Conservation (phyloP, 1,140 invertebrate species). For the Sinonovacula constricta region DNA sequence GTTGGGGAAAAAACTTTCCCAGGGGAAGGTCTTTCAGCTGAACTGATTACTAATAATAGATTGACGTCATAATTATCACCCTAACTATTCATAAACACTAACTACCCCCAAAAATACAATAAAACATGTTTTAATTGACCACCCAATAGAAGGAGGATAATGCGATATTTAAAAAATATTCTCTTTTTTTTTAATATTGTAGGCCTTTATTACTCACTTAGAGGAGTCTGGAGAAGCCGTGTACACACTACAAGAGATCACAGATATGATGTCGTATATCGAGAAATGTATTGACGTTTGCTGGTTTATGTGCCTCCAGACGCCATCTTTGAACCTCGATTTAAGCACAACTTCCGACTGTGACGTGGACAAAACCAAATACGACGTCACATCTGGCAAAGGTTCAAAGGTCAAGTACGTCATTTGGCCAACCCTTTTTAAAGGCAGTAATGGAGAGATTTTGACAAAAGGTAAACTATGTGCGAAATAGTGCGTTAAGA, state of each 20-base stretch:
- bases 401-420: conserved; percentile 41
- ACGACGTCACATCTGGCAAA: conserved; percentile 40
- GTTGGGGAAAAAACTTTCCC: too few relatives aligned
- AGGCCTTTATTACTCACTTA: conserved; percentile 35
- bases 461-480: conserved; percentile 29
- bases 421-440: conserved; percentile 37
- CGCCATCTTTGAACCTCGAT: conserved; percentile 24
- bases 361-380: conserved; percentile 40
- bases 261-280: conserved; percentile 42
- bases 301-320: conserved; percentile 31
- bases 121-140: too few relatives aligned
- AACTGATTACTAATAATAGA: too few relatives aligned
- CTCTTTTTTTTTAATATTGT: too few relatives aligned
- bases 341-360: conserved; percentile 16
- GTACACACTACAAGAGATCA: conserved; percentile 37
- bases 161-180: too few relatives aligned
- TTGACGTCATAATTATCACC: too few relatives aligned
- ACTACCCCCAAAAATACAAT: too few relatives aligned
- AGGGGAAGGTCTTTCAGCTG: too few relatives aligned
- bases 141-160: too few relatives aligned
- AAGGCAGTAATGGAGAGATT: conserved; percentile 5
- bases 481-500: too few relatives aligned
- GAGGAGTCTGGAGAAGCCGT: conserved; percentile 13
- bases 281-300: conserved; percentile 33
- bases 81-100: too few relatives aligned